Evolutionary conservation across 1,140 invertebrate species (phyloP).

Genomic region (Papilio helenus): DNA sequence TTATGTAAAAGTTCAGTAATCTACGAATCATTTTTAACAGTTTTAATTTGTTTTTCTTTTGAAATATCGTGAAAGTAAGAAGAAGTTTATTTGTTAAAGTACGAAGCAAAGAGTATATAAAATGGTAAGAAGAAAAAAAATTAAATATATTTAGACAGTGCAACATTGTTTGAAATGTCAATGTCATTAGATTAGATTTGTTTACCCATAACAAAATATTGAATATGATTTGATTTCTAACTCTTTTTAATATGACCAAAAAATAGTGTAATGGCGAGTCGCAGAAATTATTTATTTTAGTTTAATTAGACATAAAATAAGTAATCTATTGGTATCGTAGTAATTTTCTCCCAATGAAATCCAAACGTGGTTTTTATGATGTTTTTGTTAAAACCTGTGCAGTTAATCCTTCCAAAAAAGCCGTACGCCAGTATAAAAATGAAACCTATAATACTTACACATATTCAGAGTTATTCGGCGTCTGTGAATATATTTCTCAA

Average conservation of each 20-base stretch:
- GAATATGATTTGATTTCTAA: slow-evolving; percentile 15
- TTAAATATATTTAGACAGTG: not conserved
- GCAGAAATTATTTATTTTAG: slow-evolving; percentile 14
- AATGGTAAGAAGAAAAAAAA: not conserved
- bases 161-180: slow-evolving; percentile 13
- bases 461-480: slow-evolving; percentile 72
- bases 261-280: slow-evolving; percentile 14
- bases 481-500: slow-evolving; percentile 75
- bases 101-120: no score
- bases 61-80: no score
- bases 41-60: not conserved
- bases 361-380: slow-evolving; percentile 71
- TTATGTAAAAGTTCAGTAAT: not conserved
- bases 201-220: slow-evolving; percentile 19
- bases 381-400: slow-evolving; percentile 71
- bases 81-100: no score
- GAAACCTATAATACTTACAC: slow-evolving; percentile 62
- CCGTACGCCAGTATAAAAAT: slow-evolving; percentile 60
- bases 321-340: not conserved
- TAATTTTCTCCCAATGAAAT: slow-evolving; percentile 57
- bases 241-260: slow-evolving; percentile 19
- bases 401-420: slow-evolving; percentile 61
- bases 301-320: not conserved
- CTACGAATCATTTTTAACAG: not conserved
- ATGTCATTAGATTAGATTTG: slow-evolving; percentile 17